These are phyloP conservation scores for Galerucella nymphaeae DNA, from an alignment of 2,888 invertebrate species.

Conservation along the genomic window DNA sequence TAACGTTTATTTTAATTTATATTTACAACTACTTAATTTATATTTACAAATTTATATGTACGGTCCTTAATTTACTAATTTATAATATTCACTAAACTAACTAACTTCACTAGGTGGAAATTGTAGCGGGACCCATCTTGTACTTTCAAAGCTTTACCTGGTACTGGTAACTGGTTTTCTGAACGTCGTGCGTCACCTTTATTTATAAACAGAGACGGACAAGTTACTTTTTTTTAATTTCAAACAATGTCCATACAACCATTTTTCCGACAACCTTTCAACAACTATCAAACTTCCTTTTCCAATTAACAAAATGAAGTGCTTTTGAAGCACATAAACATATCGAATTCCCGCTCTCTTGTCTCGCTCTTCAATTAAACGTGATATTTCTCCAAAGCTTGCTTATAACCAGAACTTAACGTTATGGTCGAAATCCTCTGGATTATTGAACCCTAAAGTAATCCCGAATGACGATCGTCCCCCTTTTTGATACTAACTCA, in stretches of 20 bases:
- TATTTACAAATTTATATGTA: too few relatives aligned
- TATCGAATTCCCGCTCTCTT: conserved; percentile 28
- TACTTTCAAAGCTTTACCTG: too few relatives aligned
- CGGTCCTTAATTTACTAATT: too few relatives aligned
- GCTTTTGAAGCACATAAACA: conserved; percentile 29
- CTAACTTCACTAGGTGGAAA: too few relatives aligned
- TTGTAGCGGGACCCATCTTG: too few relatives aligned
- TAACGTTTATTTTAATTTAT: too few relatives aligned
- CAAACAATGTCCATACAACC: conserved; percentile 6
- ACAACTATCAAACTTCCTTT: conserved; percentile 17
- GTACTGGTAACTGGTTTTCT: too few relatives aligned
- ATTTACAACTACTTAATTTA: too few relatives aligned
- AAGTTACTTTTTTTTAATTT: not conserved
- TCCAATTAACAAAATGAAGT: conserved; percentile 25
- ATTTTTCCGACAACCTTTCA: not conserved
- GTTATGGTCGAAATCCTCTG: conserved; percentile 40
- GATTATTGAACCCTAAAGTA: conserved; percentile 47
- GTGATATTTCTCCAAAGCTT: conserved; percentile 29
- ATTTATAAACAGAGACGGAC: too few relatives aligned
- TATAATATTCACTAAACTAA: too few relatives aligned
- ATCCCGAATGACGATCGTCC: conserved; percentile 41
- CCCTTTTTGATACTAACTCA: conserved; percentile 36
- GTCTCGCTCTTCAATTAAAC: conserved; percentile 32
- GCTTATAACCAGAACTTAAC: conserved; percentile 32
- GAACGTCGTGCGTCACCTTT: too few relatives aligned